Percentiles rank a stretch among this genome's conserved stretches.
phyloP scores from a whole-genome alignment of 2,113 vertebrate genomes.

The Xiphophorus hellerii region DNA sequence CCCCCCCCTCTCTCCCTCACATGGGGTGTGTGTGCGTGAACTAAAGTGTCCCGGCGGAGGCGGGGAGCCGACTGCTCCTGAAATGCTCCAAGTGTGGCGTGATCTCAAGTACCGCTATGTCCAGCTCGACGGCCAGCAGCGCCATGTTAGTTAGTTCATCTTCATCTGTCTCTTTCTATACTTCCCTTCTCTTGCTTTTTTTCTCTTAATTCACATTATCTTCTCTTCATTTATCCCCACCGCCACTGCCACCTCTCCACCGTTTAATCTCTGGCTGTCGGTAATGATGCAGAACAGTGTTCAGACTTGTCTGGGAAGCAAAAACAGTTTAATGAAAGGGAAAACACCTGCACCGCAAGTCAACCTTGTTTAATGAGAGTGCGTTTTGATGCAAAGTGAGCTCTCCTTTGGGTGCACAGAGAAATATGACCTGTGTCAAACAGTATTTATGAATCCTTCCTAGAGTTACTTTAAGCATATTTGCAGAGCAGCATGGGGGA shows the following conservation, averaged over 20 bases:
- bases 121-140: constrained; percentile 91
- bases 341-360: constrained; percentile 28
- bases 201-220: constrained; percentile 4
- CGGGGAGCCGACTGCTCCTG: constrained; percentile 91
- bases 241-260: constrained; percentile 12
- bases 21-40: constrained; percentile 49
- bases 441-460: constrained; percentile 38
- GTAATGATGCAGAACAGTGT: constrained; percentile 53
- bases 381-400: constrained; percentile 40
- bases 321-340: constrained; percentile 42
- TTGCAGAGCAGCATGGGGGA: constrained; percentile 3
- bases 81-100: constrained; percentile 98
- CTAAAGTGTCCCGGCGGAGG: constrained; percentile 82
- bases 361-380: constrained; percentile 36
- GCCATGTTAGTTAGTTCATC: constrained; percentile 97
- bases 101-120: constrained; percentile 92
- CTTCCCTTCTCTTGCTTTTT: neutral
- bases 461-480: constrained; percentile 27
- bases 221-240: neutral
- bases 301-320: constrained; percentile 30
- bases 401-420: constrained; percentile 37
- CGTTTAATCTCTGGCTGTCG: constrained; percentile 49
- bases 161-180: constrained; percentile 38
- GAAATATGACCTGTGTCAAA: constrained; percentile 43
- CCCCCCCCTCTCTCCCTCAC: neutral